Evolutionary conservation across 2,113 vertebrate genomes (phyloP).

Genomic region (Butorides virescens): DNA sequence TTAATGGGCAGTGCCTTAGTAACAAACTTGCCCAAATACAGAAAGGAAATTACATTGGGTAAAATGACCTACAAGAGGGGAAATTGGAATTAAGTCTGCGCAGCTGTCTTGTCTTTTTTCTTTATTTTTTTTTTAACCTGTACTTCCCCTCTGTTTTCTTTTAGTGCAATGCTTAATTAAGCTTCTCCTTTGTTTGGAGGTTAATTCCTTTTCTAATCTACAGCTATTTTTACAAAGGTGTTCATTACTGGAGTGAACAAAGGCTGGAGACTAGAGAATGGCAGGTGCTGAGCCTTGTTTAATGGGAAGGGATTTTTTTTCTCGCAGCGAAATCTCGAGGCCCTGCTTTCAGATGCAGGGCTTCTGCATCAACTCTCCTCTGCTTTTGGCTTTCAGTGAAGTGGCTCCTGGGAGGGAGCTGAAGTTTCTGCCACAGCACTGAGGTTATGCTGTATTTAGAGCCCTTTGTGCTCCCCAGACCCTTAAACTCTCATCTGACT

Average conservation of each 20-base stretch:
- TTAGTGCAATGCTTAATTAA: neutral
- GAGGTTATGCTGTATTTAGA: neutral
- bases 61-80: constrained; percentile 37
- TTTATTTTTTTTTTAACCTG: neutral
- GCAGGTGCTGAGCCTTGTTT: neutral
- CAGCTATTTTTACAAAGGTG: constrained; percentile 24
- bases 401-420: neutral
- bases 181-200: constrained; percentile 32
- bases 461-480: neutral
- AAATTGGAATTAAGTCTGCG: constrained; percentile 2
- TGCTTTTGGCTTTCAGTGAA: neutral
- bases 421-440: neutral
- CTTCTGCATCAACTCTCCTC: neutral
- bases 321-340: neutral
- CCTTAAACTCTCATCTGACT: neutral
- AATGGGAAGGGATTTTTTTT: neutral
- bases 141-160: constrained; percentile 6
- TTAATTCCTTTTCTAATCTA: constrained; percentile 40
- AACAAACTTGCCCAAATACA: neutral
- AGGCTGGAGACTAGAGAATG: neutral
- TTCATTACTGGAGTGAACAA: neutral
- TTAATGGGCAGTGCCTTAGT: neutral
- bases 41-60: constrained; percentile 35
- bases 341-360: neutral
- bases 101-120: neutral